A percentile compares a stretch with the other conserved stretches of the same genome.
These are phyloP conservation scores for Magallana angulata DNA, from an alignment of 1,140 invertebrate species.

Conservation along the genomic window DNA sequence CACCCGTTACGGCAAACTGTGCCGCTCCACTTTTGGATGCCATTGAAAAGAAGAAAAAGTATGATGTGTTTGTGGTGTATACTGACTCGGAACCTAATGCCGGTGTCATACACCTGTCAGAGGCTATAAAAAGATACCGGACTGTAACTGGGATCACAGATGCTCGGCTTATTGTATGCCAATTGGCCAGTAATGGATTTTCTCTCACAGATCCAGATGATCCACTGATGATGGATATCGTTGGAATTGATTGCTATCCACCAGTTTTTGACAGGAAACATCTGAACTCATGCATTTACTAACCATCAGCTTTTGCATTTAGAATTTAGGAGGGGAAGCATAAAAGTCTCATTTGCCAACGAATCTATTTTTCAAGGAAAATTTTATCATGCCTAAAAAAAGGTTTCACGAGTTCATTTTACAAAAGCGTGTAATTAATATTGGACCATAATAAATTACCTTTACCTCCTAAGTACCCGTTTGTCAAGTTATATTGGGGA, in stretches of 20 bases:
- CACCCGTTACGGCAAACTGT: conserved; percentile 72
- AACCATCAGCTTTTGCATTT: too few species aligned
- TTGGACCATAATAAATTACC: too few species aligned
- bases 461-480: too few species aligned
- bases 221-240: conserved; percentile 83
- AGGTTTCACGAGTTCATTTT: too few species aligned
- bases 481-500: too few species aligned
- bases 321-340: too few species aligned
- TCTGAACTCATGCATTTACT: not conserved
- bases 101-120: conserved; percentile 61
- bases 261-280: conserved; percentile 62
- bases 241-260: conserved; percentile 84
- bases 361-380: too few species aligned
- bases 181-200: conserved; percentile 79
- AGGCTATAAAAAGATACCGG: conserved; percentile 68
- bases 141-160: conserved; percentile 63
- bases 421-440: too few species aligned
- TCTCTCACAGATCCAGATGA: conserved; percentile 80
- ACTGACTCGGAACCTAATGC: conserved; percentile 70
- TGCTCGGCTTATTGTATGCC: conserved; percentile 81
- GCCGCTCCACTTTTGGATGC: conserved; percentile 83
- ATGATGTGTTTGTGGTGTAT: conserved; percentile 74
- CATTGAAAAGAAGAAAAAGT: conserved; percentile 78
- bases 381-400: too few species aligned
- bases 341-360: too few species aligned